A percentile compares a stretch with the other conserved stretches of the same genome.
These are phyloP conservation scores for Polypedilum pembai DNA, from an alignment of 1,140 invertebrate genomes.

Conservation along the genomic window DNA sequence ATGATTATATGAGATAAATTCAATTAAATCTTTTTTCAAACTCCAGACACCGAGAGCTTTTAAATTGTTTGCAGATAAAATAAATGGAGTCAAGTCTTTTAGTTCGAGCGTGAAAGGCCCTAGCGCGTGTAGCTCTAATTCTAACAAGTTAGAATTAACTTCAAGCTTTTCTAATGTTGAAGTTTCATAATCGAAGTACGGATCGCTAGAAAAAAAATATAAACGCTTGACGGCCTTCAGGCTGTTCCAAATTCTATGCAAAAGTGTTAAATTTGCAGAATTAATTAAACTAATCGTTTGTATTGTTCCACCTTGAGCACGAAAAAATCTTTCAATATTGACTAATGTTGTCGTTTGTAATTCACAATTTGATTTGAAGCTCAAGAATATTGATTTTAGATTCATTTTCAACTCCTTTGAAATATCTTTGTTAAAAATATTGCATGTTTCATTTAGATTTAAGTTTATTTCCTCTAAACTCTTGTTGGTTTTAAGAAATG, in stretches of 20 bases:
- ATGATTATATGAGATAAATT: background rate
- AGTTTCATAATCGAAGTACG: background rate
- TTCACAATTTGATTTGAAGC: background rate
- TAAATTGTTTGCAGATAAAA: background rate
- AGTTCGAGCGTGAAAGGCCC: background rate
- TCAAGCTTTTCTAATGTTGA: background rate
- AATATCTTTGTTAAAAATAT: background rate
- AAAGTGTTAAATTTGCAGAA: background rate
- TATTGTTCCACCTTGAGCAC: background rate
- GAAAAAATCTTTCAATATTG: background rate
- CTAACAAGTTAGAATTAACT: background rate
- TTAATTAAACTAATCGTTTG: conserved; percentile 1
- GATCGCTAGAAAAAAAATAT: background rate
- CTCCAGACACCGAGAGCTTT: background rate
- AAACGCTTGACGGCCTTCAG: background rate
- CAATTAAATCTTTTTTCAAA: background rate
- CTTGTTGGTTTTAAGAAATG: background rate
- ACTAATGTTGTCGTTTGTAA: background rate
- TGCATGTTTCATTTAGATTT: background rate
- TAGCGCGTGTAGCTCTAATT: background rate
- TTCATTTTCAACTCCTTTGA: background rate
- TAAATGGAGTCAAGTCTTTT: background rate
- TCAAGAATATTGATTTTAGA: background rate
- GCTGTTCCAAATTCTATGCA: conserved; percentile 9
- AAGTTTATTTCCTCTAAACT: background rate